Evolutionary conservation across 2,797 vertebrate species (phyloP).

Genomic region (Tragopan temminckii): DNA sequence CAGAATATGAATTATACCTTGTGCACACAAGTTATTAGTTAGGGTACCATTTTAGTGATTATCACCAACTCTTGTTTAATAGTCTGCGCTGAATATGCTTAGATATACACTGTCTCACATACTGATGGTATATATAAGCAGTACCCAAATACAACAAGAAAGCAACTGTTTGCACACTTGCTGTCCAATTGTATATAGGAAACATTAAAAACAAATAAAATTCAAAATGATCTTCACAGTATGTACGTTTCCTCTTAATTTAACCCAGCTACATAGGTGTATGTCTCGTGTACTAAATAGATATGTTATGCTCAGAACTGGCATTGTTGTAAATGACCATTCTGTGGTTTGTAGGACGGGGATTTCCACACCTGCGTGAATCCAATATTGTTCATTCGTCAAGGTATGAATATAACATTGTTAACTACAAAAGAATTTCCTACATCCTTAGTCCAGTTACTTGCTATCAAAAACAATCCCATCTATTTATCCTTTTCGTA

Average conservation of each 20-base stretch:
- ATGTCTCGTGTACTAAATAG: constrained; percentile 19
- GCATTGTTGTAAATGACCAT: constrained; percentile 37
- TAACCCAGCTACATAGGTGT: not conserved
- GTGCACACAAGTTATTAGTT: not conserved
- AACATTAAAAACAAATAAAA: not conserved
- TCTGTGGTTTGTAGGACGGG: constrained; percentile 69
- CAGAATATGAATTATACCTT: not conserved
- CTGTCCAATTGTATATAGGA: not conserved
- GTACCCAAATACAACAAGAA: not conserved
- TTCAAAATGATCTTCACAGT: not conserved
- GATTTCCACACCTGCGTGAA: constrained; percentile 64
- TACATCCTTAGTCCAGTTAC: constrained; percentile 1
- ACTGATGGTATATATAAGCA: not conserved
- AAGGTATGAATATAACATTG: constrained; percentile 48
- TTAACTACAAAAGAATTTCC: constrained; percentile 14
- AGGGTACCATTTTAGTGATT: not conserved
- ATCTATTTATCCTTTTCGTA: not conserved
- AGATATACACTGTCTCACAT: not conserved
- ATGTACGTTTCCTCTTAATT: not conserved
- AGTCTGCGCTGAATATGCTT: not conserved
- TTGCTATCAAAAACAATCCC: constrained; percentile 3
- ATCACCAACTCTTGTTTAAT: not conserved
- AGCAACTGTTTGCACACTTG: not conserved
- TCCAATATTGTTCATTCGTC: constrained; percentile 62
- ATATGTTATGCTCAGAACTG: constrained; percentile 5